Percentiles rank a stretch among this genome's conserved stretches.
These are phyloP conservation scores for Panagrolaimus sp. DNA, from an alignment of 1,140 invertebrate species.

Conservation along the genomic window DNA sequence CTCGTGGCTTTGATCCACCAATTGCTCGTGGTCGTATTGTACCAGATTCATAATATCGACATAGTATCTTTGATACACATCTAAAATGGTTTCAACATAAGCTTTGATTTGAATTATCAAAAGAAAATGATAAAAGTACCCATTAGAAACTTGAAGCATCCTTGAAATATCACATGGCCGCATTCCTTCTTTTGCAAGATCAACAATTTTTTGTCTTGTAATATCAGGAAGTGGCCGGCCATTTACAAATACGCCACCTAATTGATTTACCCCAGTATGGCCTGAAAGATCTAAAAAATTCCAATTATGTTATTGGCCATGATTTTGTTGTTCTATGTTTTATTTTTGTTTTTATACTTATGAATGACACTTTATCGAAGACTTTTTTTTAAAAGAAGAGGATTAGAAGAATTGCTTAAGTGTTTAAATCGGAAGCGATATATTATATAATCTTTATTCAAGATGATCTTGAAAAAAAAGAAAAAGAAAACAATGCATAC, in stretches of 20 bases:
- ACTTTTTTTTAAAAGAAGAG: too few species aligned
- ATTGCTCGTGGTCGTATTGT: conserved; percentile 84
- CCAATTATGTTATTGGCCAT: too few species aligned
- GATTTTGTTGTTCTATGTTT: too few species aligned
- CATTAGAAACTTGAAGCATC: conserved; percentile 83
- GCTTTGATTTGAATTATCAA: conserved; percentile 68
- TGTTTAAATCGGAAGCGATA: too few species aligned
- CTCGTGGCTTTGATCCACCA: conserved; percentile 65
- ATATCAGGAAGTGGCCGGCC: conserved; percentile 88
- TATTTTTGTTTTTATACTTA: too few species aligned
- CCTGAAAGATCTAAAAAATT: conserved; percentile 22
- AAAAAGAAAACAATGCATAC: conserved; percentile 10
- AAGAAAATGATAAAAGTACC: conserved; percentile 66
- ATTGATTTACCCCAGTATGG: conserved; percentile 75
- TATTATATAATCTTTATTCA: conserved; percentile 12
- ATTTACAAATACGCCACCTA: conserved; percentile 93
- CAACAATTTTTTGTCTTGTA: conserved; percentile 87
- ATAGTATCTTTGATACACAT: conserved; percentile 66
- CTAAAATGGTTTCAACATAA: too few species aligned
- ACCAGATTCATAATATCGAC: conserved; percentile 90
- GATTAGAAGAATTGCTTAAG: too few species aligned
- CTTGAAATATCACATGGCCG: conserved; percentile 88
- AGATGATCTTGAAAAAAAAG: neutral
- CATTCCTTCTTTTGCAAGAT: conserved; percentile 83
- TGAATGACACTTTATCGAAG: too few species aligned